phyloP scores from a whole-genome alignment of 2,888 invertebrate species.

The Agrotis ipsilon region DNA sequence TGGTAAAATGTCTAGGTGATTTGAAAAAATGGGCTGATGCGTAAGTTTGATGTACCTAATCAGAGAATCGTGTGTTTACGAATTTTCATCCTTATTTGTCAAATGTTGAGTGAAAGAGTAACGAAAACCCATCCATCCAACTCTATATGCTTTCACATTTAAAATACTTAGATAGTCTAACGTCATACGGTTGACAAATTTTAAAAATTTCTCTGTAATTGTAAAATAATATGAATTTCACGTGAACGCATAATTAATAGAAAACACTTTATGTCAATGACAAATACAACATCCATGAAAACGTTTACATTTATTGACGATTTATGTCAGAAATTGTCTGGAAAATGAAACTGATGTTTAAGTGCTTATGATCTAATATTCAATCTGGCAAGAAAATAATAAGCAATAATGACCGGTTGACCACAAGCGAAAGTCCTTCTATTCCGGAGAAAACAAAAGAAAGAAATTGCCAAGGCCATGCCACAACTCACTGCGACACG shows the following conservation, averaged over 20 bases:
- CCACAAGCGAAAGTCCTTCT: neutral
- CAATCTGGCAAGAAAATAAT: conserved; percentile 14
- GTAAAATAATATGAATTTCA: neutral
- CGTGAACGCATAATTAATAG: neutral
- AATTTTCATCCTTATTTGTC: too few relatives aligned
- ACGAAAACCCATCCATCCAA: too few relatives aligned
- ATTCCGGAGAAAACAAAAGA: neutral
- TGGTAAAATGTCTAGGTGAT: conserved; percentile 3
- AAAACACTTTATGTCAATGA: neutral
- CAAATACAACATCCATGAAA: neutral
- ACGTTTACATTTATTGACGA: too few relatives aligned
- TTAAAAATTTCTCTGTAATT: conserved; percentile 5
- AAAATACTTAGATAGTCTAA: neutral
- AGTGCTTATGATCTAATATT: neutral
- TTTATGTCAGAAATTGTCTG: neutral
- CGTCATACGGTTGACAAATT: neutral
- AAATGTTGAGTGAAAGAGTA: too few relatives aligned
- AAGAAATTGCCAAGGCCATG: neutral
- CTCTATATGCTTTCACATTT: too few relatives aligned
- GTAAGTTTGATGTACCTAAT: too few relatives aligned
- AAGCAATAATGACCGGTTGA: neutral
- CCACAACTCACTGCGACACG: too few relatives aligned
- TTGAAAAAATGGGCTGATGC: too few relatives aligned
- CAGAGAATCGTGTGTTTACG: too few relatives aligned
- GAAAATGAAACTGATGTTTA: neutral